phyloP scores from a whole-genome alignment of 2,797 vertebrate species.

The Amblyraja radiata region DNA sequence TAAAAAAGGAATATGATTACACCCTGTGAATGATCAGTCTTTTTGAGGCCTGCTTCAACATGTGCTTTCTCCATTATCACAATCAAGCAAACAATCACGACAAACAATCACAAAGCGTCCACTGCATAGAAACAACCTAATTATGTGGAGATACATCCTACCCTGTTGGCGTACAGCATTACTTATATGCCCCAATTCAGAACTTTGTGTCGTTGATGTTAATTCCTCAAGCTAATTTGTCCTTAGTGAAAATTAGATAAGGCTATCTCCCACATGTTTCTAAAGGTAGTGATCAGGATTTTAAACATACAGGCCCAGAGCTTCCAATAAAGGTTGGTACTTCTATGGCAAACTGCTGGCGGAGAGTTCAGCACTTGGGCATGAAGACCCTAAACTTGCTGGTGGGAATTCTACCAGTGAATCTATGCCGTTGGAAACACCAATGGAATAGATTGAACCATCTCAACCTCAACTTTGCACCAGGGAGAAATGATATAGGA shows the following conservation, averaged over 20 bases:
- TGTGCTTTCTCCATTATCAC: not conserved
- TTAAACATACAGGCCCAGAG: not conserved
- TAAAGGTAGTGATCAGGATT: not conserved
- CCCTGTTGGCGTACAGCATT: not conserved
- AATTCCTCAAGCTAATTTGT: not conserved
- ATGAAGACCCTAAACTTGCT: no score
- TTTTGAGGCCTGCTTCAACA: not conserved
- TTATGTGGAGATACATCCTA: not conserved
- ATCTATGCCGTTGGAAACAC: no score
- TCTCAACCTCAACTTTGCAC: no score
- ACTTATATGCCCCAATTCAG: not conserved
- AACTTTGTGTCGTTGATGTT: not conserved
- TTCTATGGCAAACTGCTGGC: no score
- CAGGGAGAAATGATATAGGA: no score
- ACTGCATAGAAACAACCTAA: not conserved
- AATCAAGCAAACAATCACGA: not conserved
- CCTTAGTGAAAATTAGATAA: not conserved
- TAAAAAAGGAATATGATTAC: not conserved
- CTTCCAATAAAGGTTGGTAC: no score
- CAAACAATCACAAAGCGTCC: not conserved
- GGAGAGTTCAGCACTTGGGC: no score
- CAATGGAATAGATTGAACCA: no score
- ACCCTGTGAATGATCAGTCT: not conserved
- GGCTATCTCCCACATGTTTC: not conserved
- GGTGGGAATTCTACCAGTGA: no score